A percentile compares a stretch with the other conserved stretches of the same genome.
Conservation (phyloP, 1,140 invertebrate genomes). For the Drosophila parabipectinata region DNA sequence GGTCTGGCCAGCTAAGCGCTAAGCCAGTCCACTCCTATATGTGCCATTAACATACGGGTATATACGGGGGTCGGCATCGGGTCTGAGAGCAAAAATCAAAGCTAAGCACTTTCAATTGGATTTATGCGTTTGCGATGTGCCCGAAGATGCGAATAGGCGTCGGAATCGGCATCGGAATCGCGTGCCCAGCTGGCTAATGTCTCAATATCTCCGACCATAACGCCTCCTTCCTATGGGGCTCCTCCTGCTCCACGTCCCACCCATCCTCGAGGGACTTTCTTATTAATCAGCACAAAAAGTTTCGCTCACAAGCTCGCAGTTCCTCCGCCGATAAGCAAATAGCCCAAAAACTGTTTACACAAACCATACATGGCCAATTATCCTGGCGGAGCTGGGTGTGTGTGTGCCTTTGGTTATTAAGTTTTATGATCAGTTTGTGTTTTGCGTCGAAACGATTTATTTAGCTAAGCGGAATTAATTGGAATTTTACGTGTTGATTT, state of each 20-base stretch:
- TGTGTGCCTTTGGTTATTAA: slow-evolving; percentile 70
- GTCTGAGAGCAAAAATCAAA: slow-evolving; percentile 73
- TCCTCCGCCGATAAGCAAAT: slow-evolving; percentile 74
- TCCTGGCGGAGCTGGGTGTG: slow-evolving; percentile 3
- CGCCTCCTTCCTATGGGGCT: too few relatives aligned
- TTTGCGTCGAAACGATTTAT: slow-evolving; percentile 80
- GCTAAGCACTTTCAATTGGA: slow-evolving; percentile 82
- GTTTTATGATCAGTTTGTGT: slow-evolving; percentile 82
- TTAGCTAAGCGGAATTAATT: slow-evolving; percentile 82
- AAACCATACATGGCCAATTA: slow-evolving; percentile 53
- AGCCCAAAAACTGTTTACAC: slow-evolving; percentile 74
- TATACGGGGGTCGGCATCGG: slow-evolving; percentile 3
- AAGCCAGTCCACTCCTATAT: slow-evolving; percentile 38
- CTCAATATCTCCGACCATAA: slow-evolving; percentile 44
- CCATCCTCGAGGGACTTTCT: slow-evolving; percentile 41
- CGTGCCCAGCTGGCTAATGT: slow-evolving; percentile 68
- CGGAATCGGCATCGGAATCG: slow-evolving; percentile 22
- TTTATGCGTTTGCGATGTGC: slow-evolving; percentile 83
- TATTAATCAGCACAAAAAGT: slow-evolving; percentile 82
- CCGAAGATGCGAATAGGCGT: slow-evolving; percentile 4
- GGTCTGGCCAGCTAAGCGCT: slow-evolving; percentile 17
- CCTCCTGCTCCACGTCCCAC: background rate
- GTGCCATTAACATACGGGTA: background rate
- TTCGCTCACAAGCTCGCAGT: slow-evolving; percentile 68
- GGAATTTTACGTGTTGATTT: slow-evolving; percentile 82